Base-by-base conservation (phyloP, 2,797 vertebrate genomes). In the Philypnodon macrostomus region DNA sequence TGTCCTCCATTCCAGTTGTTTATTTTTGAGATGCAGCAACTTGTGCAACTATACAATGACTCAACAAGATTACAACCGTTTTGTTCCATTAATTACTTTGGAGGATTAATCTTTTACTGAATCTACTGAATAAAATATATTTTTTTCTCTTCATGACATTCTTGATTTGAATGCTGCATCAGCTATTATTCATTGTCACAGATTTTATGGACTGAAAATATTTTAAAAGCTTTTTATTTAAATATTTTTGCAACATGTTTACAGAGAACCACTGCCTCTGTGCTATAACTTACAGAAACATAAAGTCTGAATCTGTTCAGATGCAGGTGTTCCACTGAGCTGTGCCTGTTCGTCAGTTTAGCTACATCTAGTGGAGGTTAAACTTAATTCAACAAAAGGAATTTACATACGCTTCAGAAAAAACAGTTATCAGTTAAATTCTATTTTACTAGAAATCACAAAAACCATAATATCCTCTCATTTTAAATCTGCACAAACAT, bases 1-100 rank as follows among this genome's bases (percentile, higher is more conserved):
- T 46, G 69, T 19, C 70, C 79, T 79, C 68, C 77, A 76, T 83
- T 84, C 79, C 83, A 76, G 45, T 48, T 31, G 63, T 47, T 68
- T 44, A 3, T 50, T 57, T 60, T 44, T 29, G 13, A 33, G 23
- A 10, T 2, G 15, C 34, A 32, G 17, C 37, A 48, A n/a, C n/a
- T n/a, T n/a, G n/a, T n/a, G n/a, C n/a, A n/a, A n/a, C 35, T 41
- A 33, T 40, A 40, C 31, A 9, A 54, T 15, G 6, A 37, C 21
- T 58, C 35, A 66, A 34, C 18, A 27, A 53, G 47, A 50, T 23
- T 3, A 13, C 30, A 45, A 51, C 9, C 44, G 41, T 45, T 29
- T 18, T 44, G 52, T 69, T 41, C 50, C 38, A 42, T 42, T 21
- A 30, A 18, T 29, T 30, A 32, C 18, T 60, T 33, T 67, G 67